Base-by-base conservation (phyloP, 2,888 invertebrate genomes). In the Laothoe populi region DNA sequence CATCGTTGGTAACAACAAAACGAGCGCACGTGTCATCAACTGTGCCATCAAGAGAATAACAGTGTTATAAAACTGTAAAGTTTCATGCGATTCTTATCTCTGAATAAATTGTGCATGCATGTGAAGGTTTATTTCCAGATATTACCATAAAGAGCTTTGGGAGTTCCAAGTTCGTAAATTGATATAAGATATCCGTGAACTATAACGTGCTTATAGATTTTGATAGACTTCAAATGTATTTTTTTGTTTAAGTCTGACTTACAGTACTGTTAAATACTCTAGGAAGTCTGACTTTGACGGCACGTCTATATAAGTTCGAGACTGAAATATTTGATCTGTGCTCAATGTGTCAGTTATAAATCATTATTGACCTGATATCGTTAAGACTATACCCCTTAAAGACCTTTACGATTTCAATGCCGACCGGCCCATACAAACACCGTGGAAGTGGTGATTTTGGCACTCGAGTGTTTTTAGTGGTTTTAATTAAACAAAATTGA, bases 71-170 rank as follows among this genome's bases (percentile, higher is more conserved):
- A 53, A 53, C 53, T 53, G 35, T 53, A 53, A 49, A 49, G 35
- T 53, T 53, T 31, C 53, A 53, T 53, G 53, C 53, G 31, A 53
- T 53, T 53, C 53, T 53, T 53, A 53, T 53, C 53, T 53, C 31
- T 1, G 31, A 35, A 31, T 53, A 53, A 19, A 53, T 53, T 53
- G 53, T 53, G 53, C 31, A 35, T 53, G 53, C 53, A 35, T 53
- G 53, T 35, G 53, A 53, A 35, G 35, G 53, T 53, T 53, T 53
- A 53, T 53, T 53, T 11, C 35, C 35, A 35, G 31, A 53, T 53
- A 53, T 53, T 53, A 53, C 31, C 53, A 53, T 53, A 53, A 53
- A 53, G 53, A 53, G 19, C 53, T 53, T 31, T 53, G 35, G 53
- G 31, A 35, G 35, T 53, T 53, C 35, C 21, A 8, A 11, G 19